Conservation (phyloP, 1,140 invertebrate genomes). For the Pectinophora gossypiella region DNA sequence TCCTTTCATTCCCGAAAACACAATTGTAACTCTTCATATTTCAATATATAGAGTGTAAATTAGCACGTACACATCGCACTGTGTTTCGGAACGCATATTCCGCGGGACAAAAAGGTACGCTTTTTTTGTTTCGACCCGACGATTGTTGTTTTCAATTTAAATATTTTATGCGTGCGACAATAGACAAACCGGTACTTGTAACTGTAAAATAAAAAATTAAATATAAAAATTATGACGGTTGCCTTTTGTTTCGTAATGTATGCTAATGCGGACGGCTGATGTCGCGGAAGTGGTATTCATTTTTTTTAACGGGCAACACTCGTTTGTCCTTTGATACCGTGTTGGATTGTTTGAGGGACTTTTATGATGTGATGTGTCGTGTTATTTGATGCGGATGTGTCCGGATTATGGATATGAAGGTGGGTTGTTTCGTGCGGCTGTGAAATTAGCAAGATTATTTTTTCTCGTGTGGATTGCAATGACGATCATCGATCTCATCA, state of each 20-base stretch:
- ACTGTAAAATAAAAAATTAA: conserved; percentile 70
- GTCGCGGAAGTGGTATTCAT: conserved; percentile 19
- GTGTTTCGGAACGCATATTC: conserved; percentile 33
- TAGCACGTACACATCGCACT: background rate
- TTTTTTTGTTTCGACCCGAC: conserved; percentile 60
- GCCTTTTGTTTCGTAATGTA: conserved; percentile 57
- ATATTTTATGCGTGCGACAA: conserved; percentile 68
- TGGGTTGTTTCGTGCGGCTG: too few species aligned
- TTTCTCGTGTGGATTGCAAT: too few species aligned
- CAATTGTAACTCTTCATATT: too few species aligned
- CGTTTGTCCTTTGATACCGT: too few species aligned
- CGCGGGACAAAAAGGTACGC: conserved; percentile 37
- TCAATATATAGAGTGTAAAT: too few species aligned
- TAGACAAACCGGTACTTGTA: conserved; percentile 71
- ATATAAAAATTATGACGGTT: conserved; percentile 70
- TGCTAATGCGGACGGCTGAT: conserved; percentile 49
- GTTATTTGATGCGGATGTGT: too few species aligned
- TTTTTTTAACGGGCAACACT: too few species aligned
- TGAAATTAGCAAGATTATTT: too few species aligned
- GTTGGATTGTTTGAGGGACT: too few species aligned
- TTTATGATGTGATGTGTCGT: too few species aligned
- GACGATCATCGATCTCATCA: too few species aligned
- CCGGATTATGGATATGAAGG: too few species aligned
- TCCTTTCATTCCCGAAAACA: conserved; percentile 1
- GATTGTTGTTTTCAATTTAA: conserved; percentile 70